Evolutionary conservation across 2,113 vertebrate species (phyloP).

Genomic region (Lichenostomus cassidix): DNA sequence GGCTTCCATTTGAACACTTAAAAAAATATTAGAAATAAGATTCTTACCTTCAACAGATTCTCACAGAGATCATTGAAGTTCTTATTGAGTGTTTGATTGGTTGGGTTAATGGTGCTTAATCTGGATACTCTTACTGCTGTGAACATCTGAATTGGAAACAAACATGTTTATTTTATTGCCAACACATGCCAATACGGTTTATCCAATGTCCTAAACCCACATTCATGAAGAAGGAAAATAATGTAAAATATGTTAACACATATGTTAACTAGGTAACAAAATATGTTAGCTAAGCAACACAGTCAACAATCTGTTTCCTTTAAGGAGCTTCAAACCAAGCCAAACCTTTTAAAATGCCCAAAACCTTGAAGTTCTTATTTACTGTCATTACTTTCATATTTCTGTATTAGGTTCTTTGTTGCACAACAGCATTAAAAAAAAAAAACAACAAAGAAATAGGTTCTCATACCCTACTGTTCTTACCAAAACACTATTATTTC

Average conservation of each 20-base stretch:
- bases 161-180: neutral
- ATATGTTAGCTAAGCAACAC: neutral
- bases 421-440: neutral
- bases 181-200: neutral
- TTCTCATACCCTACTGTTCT: neutral
- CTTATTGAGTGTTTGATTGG: slow-evolving; percentile 95
- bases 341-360: neutral
- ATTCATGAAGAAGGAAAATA: neutral
- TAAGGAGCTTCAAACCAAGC: neutral
- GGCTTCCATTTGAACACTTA: neutral
- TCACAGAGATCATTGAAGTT: slow-evolving; percentile 97
- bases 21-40: neutral
- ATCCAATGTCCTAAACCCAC: neutral
- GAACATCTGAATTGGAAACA: slow-evolving; percentile 87
- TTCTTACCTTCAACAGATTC: slow-evolving; percentile 92
- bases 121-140: slow-evolving; percentile 93
- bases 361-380: neutral
- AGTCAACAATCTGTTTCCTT: neutral
- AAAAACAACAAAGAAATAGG: neutral
- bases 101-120: slow-evolving; percentile 87
- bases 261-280: neutral
- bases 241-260: neutral
- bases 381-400: neutral
- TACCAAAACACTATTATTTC: neutral
- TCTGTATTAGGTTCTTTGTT: neutral